Evolutionary conservation across 2,113 vertebrate genomes (phyloP), one percentile per base, ranked within the genome.

Genomic region (Petaurus breviceps): DNA sequence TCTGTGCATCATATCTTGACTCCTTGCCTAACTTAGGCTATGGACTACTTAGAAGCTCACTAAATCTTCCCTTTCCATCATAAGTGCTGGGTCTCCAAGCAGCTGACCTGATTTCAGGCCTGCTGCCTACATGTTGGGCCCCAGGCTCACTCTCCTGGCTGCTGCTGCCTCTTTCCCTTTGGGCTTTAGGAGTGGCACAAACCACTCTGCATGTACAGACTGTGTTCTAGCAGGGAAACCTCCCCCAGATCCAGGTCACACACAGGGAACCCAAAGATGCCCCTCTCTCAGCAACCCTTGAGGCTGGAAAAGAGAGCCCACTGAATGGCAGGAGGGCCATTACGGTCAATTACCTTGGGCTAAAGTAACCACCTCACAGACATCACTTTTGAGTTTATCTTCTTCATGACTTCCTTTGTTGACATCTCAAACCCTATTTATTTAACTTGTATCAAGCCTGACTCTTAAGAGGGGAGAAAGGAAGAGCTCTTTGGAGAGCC

Each of bases 21-120:
- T 84, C 68, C 37, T 84, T 84, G 68, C 37, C n/a, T 23, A 95
- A 95, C 22, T 28, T 94, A 49, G 51, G n/a, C 90, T 43, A 57
- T 61, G 43, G 22, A 28, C 51, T 96, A 96, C 54, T 91, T 84
- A 49, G 2, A 90, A 11, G 77, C 89, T 92, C 57, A 94, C 91
- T 89, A 96, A 97, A 93, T 95, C 8, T 53, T 91, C 55, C 51
- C 95, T 97, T 93, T 90, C 92, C 50, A 43, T 92, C 31, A 84
- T 19, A 84, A 84, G 68, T 84, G n/a, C 68, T 84, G 7, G 50
- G 95, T n/a, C 89, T 95, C 91, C 89, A 92, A 89, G 9, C 19
- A 92, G 25, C 26, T 91, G 84, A 95, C 92, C 94, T 92, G 37
- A 90, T 96, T 97, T 94, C 94, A 47, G 97, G 95, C 51, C 77